Base-by-base conservation (phyloP, 2,888 invertebrate genomes). In the Macaria liturata region DNA sequence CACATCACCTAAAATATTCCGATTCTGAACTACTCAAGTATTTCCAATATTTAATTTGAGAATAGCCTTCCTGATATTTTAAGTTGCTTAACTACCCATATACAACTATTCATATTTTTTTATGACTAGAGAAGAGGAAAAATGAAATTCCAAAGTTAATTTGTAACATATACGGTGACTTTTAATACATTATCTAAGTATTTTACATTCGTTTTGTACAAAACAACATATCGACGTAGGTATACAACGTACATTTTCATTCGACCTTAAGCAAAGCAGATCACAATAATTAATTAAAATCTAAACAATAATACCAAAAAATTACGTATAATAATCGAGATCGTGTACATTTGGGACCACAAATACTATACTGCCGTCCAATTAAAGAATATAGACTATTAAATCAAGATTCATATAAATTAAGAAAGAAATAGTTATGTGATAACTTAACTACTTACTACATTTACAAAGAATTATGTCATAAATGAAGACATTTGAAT, bases 161-260 rank as follows among this genome's bases (percentile, higher is more conserved):
- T 86, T 84, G 82, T 85, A 91, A 90, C 88, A 89, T 88, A 88
- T 89, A 89, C 84, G 77, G 88, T 89, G 88, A 91, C 88, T 90
- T 91, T 90, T 91, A 91, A 89, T 91, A 88, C 85, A 88, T 81
- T 84, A 83, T 78, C 75, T 82, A 78, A 37, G 84, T 90, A 90
- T 86, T 80, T 86, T 88, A 89, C 87, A 89, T 82, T 85, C 76
- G 79, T 86, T 83, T 81, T 91, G 86, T 91, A 90, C 86, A 91
- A 89, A 90, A 89, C 86, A 89, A 86, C 81, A 80, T 82, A 81
- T 83, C 67, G 49, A 65, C 70, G 67, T 37, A 37, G 34, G 34
- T 84, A 88, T 87, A 87, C 85, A 86, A 84, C 76, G 80, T 80
- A 75, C 68, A 39, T 66, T 72, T 70, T 59, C 57, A 80, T 83